phyloP scores from a whole-genome alignment of 2,113 vertebrate genomes.

The Chaenocephalus aceratus region DNA sequence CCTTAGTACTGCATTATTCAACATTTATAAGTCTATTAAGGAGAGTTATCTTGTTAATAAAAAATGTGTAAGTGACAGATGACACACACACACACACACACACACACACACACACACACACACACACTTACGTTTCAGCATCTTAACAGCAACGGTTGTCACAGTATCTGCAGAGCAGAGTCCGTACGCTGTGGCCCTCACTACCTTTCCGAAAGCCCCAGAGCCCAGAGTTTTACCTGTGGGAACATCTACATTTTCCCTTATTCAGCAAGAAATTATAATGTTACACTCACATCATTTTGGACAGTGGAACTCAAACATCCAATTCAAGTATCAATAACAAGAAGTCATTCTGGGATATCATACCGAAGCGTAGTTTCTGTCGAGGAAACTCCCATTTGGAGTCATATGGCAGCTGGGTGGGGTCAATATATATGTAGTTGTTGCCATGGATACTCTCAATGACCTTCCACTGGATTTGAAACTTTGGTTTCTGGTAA shows the following conservation, averaged over 20 bases:
- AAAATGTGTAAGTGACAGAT: not conserved
- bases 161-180: conserved; percentile 91
- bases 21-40: not conserved
- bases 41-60: not conserved
- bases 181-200: conserved; percentile 95
- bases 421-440: conserved; percentile 95
- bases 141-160: conserved; percentile 96
- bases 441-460: conserved; percentile 92
- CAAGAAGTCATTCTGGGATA: not conserved
- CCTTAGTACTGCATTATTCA: not conserved
- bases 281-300: too few species aligned
- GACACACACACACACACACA: too few species aligned
- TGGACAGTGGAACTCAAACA: not conserved
- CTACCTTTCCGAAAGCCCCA: conserved; percentile 97
- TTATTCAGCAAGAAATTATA: too few species aligned
- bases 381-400: conserved; percentile 97
- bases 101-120: not conserved
- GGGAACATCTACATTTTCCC: conserved; percentile 17
- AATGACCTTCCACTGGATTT: conserved; percentile 97
- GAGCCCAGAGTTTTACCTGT: conserved; percentile 95
- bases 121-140: conserved; percentile 93
- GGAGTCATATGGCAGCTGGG: conserved; percentile 94
- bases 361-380: conserved; percentile 94
- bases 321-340: not conserved
- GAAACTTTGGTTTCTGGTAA: conserved; percentile 94